phyloP scores from a whole-genome alignment of 2,888 invertebrate genomes.

The Cinara cedri region DNA sequence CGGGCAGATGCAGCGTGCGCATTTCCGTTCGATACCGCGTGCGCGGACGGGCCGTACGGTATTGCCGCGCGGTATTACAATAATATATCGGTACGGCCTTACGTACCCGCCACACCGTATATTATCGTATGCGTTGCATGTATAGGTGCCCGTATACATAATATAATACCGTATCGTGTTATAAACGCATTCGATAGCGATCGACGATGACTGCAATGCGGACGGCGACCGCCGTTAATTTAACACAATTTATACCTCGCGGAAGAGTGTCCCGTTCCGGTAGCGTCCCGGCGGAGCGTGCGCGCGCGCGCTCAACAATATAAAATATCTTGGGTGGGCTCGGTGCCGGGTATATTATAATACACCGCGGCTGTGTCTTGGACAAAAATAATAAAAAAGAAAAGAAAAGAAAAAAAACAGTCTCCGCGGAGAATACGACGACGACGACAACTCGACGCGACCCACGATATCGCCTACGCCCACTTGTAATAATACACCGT shows the following conservation, averaged over 20 bases:
- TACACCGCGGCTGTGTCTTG: neutral
- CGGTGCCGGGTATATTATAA: no score
- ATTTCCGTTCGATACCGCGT: no score
- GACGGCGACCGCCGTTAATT: conserved; percentile 35
- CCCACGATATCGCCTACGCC: conserved; percentile 48
- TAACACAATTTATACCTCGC: conserved; percentile 34
- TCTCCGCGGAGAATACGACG: conserved; percentile 2
- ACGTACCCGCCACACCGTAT: no score
- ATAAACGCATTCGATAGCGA: conserved; percentile 31
- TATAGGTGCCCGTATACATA: no score
- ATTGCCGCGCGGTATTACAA: no score
- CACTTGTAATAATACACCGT: neutral
- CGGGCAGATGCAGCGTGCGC: no score
- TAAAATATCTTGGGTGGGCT: conserved; percentile 41
- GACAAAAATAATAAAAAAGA: neutral
- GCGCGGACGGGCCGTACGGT: no score
- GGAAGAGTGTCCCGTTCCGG: conserved; percentile 13
- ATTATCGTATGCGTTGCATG: no score
- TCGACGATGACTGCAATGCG: conserved; percentile 14
- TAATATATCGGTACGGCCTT: no score
- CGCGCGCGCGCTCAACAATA: no score
- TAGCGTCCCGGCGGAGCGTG: conserved; percentile 29
- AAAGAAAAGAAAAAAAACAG: neutral
- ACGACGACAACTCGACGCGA: conserved; percentile 33
- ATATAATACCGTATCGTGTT: neutral